Evolutionary conservation across 37 sponge, comb jelly and placozoan genomes (phyloP).

Genomic region (Bolinopsis microptera): DNA sequence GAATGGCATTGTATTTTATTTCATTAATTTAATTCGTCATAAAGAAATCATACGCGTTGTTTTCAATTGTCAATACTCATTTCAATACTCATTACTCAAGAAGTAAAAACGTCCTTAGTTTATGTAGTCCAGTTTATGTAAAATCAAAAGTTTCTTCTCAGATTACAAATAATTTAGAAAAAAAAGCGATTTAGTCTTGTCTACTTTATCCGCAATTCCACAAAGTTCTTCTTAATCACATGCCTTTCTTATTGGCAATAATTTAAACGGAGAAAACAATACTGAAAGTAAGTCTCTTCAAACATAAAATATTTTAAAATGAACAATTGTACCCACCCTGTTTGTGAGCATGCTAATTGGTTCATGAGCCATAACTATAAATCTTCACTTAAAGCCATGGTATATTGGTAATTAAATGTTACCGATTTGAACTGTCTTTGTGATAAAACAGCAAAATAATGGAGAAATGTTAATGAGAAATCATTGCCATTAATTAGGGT

Average conservation of each 20-base stretch:
- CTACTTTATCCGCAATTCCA: background rate
- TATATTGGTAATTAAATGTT: too few relatives aligned
- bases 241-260: background rate
- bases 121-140: background rate
- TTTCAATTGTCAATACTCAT: background rate
- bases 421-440: too few relatives aligned
- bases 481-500: too few relatives aligned
- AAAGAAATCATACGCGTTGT: background rate
- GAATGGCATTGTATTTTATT: background rate
- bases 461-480: too few relatives aligned
- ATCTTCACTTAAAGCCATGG: too few relatives aligned
- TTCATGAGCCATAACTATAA: too few relatives aligned
- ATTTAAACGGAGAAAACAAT: too few relatives aligned
- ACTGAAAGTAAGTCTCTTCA: too few relatives aligned
- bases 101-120: background rate
- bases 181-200: background rate
- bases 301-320: too few relatives aligned
- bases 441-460: too few relatives aligned
- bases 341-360: too few relatives aligned
- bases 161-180: background rate
- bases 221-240: background rate
- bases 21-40: background rate
- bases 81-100: background rate
- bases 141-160: background rate
- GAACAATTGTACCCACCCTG: too few relatives aligned